Conservation (phyloP, 35 echinoderm and acorn worm species). For the Chiridota heheva region DNA sequence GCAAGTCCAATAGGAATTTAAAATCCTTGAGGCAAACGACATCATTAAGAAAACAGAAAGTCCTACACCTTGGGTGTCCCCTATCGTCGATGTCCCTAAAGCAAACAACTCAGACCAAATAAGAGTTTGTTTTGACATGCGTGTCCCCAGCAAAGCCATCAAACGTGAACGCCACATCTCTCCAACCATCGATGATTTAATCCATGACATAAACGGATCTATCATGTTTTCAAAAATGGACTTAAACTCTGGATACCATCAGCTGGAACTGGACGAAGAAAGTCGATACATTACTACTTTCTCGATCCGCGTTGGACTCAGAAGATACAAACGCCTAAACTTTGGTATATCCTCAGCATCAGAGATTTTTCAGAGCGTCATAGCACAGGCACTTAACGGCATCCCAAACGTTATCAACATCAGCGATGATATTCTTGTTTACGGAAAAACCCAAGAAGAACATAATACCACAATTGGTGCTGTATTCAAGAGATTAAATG, state of each 20-base stretch:
- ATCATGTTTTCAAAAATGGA: slow-evolving; percentile 45
- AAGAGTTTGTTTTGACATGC: slow-evolving; percentile 61
- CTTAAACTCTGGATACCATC: slow-evolving; percentile 54
- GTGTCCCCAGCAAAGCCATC: slow-evolving; percentile 54
- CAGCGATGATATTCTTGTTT: slow-evolving; percentile 56
- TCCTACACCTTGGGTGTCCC: slow-evolving; percentile 54
- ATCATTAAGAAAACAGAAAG: slow-evolving; percentile 29
- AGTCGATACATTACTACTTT: slow-evolving; percentile 67
- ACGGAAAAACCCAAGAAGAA: slow-evolving; percentile 20
- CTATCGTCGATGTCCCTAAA: slow-evolving; percentile 35
- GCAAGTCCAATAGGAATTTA: slow-evolving; percentile 43
- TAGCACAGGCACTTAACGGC: slow-evolving; percentile 22
- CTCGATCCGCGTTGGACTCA: slow-evolving; percentile 35
- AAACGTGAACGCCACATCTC: slow-evolving; percentile 50
- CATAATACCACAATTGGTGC: slow-evolving; percentile 38
- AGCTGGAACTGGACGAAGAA: slow-evolving; percentile 20
- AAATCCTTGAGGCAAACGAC: slow-evolving; percentile 22
- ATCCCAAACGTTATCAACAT: slow-evolving; percentile 38
- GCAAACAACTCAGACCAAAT: slow-evolving; percentile 25
- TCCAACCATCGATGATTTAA: slow-evolving; percentile 57
- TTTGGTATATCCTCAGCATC: slow-evolving; percentile 45
- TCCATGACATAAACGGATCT: slow-evolving; percentile 55
- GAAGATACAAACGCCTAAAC: slow-evolving; percentile 45
- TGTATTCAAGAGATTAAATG: slow-evolving; percentile 11
- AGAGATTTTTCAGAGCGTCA: slow-evolving; percentile 52